Evolutionary conservation across 1,140 invertebrate genomes (phyloP).

Genomic region (Gonioctena quinquepunctata): DNA sequence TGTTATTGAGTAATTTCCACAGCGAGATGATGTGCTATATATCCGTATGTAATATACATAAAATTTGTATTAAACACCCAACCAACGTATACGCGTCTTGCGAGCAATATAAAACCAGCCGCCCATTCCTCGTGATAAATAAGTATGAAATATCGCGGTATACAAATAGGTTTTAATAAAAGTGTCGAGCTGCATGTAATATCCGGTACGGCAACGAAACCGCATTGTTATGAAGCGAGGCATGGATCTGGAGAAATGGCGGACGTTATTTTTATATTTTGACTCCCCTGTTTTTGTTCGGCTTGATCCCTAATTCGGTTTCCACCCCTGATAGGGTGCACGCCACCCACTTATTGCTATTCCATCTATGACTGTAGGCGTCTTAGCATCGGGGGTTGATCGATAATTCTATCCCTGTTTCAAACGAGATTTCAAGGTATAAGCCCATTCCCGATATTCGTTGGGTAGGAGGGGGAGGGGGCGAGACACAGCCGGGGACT

Average conservation of each 20-base stretch:
- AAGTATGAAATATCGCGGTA: slow-evolving; percentile 16
- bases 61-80: not conserved
- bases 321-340: slow-evolving; percentile 31
- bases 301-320: slow-evolving; percentile 49
- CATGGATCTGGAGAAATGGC: slow-evolving; percentile 33
- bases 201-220: slow-evolving; percentile 24
- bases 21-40: not conserved
- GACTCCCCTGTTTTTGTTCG: slow-evolving; percentile 49
- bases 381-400: slow-evolving; percentile 44
- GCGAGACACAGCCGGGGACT: slow-evolving; percentile 22
- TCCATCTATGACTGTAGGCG: slow-evolving; percentile 49
- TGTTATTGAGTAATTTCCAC: not conserved
- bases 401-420: slow-evolving; percentile 43
- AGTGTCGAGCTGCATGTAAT: slow-evolving; percentile 27
- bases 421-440: slow-evolving; percentile 44
- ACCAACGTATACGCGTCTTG: not conserved
- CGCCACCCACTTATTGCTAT: slow-evolving; percentile 50
- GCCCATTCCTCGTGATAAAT: not conserved
- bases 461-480: not conserved
- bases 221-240: slow-evolving; percentile 31
- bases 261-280: slow-evolving; percentile 48
- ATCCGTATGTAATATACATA: not conserved
- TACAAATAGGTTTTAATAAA: slow-evolving; percentile 31
- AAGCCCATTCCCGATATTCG: slow-evolving; percentile 37
- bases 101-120: not conserved